Conservation (phyloP, 2,888 invertebrate species). For the Cactoblastis cactorum region DNA sequence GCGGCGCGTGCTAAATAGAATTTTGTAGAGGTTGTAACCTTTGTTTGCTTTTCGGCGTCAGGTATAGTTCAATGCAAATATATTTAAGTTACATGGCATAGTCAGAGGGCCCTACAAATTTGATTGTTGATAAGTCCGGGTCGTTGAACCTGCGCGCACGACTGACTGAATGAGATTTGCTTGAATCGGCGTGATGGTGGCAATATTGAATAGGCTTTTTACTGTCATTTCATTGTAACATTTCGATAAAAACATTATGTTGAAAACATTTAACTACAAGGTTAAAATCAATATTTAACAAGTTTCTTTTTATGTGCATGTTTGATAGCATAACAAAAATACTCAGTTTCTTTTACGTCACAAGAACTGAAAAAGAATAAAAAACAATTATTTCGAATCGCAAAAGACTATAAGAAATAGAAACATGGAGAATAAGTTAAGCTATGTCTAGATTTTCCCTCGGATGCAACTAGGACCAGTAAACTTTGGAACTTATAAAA, state of each 20-base stretch:
- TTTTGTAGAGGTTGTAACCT: constrained; percentile 23
- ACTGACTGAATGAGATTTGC: constrained; percentile 56
- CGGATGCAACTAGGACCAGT: no score
- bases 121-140: constrained; percentile 70
- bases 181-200: constrained; percentile 52
- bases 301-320: neutral
- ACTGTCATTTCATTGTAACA: constrained; percentile 18
- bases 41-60: constrained; percentile 34
- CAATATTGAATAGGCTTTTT: constrained; percentile 34
- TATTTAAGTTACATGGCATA: constrained; percentile 31
- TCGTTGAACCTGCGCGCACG: constrained; percentile 66
- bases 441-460: no score
- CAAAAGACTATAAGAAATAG: no score
- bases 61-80: constrained; percentile 52
- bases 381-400: no score
- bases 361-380: no score
- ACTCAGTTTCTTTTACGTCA: no score
- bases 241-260: constrained; percentile 3
- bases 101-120: constrained; percentile 51
- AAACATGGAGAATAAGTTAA: no score
- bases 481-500: no score
- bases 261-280: constrained; percentile 4
- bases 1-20: constrained; percentile 25
- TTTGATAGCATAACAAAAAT: no score
- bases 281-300: constrained; percentile 19